Conservation (phyloP, 2,113 vertebrate species). For the Zosterops pallidus region DNA sequence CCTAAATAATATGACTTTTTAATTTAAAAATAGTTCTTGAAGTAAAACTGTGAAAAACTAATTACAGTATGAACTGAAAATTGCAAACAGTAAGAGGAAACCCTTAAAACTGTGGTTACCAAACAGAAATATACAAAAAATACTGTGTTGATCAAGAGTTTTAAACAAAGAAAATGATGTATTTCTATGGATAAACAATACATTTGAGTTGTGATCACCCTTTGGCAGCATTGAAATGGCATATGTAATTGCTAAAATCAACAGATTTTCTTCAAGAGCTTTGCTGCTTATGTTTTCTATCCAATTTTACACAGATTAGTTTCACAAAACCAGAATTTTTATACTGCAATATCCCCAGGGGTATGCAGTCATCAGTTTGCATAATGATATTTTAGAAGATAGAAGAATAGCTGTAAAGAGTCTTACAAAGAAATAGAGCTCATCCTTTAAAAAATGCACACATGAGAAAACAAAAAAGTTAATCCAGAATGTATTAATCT, state of each 20-base stretch:
- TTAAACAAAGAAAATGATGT: background rate
- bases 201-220: constrained; percentile 7
- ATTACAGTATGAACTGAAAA: background rate
- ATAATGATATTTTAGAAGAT: constrained; percentile 33
- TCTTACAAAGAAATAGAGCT: background rate
- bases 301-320: constrained; percentile 68
- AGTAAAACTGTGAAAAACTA: background rate
- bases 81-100: background rate
- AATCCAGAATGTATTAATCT: background rate
- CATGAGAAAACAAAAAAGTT: background rate
- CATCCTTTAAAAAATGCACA: background rate
- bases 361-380: background rate
- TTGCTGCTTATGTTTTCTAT: constrained; percentile 54
- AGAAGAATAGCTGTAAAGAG: background rate
- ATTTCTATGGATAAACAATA: constrained; percentile 26
- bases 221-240: background rate
- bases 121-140: background rate
- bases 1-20: background rate
- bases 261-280: constrained; percentile 48
- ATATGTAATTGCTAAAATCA: constrained; percentile 42
- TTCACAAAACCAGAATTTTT: constrained; percentile 48
- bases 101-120: background rate
- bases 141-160: background rate
- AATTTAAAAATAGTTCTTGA: background rate
- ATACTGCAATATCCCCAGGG: constrained; percentile 6